A percentile compares a stretch with the other conserved stretches of the same genome.
Evolutionary conservation across 2,797 vertebrate genomes (phyloP).

Genomic region (Pipistrellus nathusii): DNA sequence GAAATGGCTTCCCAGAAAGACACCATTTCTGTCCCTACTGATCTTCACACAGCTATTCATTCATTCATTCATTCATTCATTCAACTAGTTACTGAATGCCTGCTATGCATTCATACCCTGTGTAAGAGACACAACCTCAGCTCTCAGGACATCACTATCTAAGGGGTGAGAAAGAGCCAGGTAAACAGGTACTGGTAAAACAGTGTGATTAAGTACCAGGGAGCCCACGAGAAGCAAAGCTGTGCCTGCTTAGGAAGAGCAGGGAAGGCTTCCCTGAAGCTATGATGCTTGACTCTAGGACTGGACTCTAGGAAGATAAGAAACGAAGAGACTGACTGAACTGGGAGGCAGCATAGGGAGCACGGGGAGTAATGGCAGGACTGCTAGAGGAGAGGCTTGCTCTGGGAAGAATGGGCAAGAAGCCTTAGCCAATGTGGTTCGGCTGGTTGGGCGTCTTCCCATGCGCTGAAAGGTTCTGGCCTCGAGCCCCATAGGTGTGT

Average conservation of each 20-base stretch:
- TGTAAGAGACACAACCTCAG: neutral
- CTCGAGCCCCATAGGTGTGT: neutral
- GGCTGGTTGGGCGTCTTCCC: neutral
- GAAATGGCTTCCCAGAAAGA: neutral
- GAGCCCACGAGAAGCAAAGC: neutral
- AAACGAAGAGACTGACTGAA: neutral
- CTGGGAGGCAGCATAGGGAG: neutral
- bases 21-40: neutral
- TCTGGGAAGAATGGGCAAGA: neutral
- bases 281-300: neutral
- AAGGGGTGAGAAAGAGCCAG: neutral
- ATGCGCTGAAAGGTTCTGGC: neutral
- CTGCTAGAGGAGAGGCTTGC: neutral
- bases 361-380: accelerated
- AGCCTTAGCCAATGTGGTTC: neutral
- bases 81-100: neutral
- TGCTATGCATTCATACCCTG: neutral
- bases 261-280: neutral
- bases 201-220: neutral
- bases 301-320: neutral
- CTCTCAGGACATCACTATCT: neutral
- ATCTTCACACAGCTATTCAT: neutral
- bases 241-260: neutral
- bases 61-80: neutral
- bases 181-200: neutral